Evolutionary conservation across 2,797 vertebrate genomes (phyloP).

Genomic region (Hafferia zeledoni): DNA sequence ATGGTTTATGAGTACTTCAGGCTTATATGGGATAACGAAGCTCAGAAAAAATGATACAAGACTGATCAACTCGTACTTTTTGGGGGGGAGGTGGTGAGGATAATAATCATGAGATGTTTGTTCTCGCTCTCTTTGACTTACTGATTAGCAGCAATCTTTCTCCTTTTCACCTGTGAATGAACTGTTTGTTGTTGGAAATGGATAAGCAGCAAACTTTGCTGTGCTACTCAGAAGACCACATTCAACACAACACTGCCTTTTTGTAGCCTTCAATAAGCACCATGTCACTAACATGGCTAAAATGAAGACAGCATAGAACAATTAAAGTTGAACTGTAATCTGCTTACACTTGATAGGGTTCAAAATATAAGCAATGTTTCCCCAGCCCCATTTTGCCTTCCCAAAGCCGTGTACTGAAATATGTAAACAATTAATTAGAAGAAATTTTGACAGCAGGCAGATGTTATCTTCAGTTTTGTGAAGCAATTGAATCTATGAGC

Average conservation of each 20-base stretch:
- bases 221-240: background rate
- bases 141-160: background rate
- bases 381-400: background rate
- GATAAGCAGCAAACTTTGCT: background rate
- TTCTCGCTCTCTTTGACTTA: background rate
- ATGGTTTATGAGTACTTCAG: background rate
- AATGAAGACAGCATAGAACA: background rate
- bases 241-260: background rate
- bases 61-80: background rate
- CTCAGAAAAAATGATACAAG: background rate
- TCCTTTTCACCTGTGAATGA: background rate
- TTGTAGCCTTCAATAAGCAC: background rate
- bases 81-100: accelerated
- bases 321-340: background rate
- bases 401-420: background rate
- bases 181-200: background rate
- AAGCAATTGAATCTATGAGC: background rate
- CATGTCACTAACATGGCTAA: background rate
- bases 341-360: background rate
- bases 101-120: background rate
- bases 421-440: background rate
- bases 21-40: background rate
- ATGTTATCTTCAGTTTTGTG: background rate
- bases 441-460: background rate
- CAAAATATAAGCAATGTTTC: background rate